phyloP scores from a whole-genome alignment of 2,888 invertebrate species.

The Meteorus colon region DNA sequence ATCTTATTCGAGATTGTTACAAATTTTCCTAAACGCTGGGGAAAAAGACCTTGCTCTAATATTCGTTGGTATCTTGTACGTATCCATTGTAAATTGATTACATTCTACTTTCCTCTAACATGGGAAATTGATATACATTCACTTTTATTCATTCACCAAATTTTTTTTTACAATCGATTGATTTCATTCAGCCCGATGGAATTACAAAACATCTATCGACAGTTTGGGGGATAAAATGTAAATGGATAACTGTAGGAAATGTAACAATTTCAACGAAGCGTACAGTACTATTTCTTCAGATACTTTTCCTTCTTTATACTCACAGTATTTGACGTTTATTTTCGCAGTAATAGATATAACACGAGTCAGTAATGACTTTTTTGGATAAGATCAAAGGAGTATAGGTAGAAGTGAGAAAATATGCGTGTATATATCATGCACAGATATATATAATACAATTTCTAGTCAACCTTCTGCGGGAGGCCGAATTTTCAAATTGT shows the following conservation, averaged over 20 bases:
- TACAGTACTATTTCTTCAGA: conserved; percentile 48
- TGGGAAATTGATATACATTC: conserved; percentile 15
- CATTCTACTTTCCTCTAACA: conserved; percentile 13
- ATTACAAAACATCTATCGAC: conserved; percentile 58
- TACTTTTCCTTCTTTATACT: conserved; percentile 41
- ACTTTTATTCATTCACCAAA: neutral
- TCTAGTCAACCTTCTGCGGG: conserved; percentile 48
- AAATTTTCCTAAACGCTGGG: conserved; percentile 32
- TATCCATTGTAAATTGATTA: conserved; percentile 12
- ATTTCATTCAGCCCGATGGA: conserved; percentile 40
- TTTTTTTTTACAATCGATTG: conserved; percentile 9
- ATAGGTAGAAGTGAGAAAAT: conserved; percentile 41
- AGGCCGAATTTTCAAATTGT: conserved; percentile 57
- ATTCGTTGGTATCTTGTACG: conserved; percentile 45
- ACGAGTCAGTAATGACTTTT: conserved; percentile 30
- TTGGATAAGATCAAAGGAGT: conserved; percentile 27
- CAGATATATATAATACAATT: conserved; percentile 39
- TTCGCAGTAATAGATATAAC: conserved; percentile 22
- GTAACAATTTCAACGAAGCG: conserved; percentile 56
- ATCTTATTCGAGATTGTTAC: neutral
- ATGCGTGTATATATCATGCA: conserved; percentile 35
- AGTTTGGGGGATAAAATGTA: conserved; percentile 51
- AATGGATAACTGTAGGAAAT: conserved; percentile 48
- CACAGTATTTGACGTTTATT: conserved; percentile 15
- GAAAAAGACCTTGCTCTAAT: conserved; percentile 41